phyloP scores from a whole-genome alignment of 2,888 invertebrate genomes.

The Cheilosia variabilis region DNA sequence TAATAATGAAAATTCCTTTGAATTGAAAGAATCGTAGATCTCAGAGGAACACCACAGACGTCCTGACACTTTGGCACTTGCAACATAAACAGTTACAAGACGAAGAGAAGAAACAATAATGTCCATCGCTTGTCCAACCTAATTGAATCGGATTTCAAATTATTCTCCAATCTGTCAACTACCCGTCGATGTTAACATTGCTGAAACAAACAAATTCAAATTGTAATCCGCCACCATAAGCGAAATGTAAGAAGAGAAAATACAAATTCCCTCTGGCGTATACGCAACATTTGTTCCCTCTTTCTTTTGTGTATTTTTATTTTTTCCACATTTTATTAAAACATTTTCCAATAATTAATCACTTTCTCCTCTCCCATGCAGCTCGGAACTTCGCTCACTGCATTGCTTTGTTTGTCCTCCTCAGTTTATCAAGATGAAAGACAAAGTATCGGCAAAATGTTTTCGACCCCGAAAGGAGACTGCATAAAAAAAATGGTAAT shows the following conservation, averaged over 20 bases:
- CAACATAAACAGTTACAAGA: too few relatives aligned
- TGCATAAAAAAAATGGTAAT: conserved; percentile 56
- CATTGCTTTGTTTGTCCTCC: conserved; percentile 48
- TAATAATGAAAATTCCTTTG: too few relatives aligned
- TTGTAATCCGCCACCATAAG: conserved; percentile 39
- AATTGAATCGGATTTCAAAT: not conserved
- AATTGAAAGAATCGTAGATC: too few relatives aligned
- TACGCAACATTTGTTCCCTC: conserved; percentile 54
- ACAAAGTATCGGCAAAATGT: conserved; percentile 71
- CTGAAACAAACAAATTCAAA: not conserved
- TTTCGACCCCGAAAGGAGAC: conserved; percentile 61
- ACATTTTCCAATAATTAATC: conserved; percentile 70
- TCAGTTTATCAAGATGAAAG: conserved; percentile 66
- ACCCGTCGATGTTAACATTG: not conserved
- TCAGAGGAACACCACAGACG: too few relatives aligned
- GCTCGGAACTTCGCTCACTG: conserved; percentile 9
- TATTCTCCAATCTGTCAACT: not conserved
- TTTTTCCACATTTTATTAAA: conserved; percentile 59
- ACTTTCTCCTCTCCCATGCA: conserved; percentile 39
- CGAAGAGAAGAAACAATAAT: too few relatives aligned
- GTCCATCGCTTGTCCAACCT: not conserved
- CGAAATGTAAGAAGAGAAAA: conserved; percentile 31
- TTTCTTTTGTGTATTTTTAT: not conserved
- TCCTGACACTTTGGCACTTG: too few relatives aligned
- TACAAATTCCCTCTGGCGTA: conserved; percentile 50